Evolutionary conservation across 2,113 vertebrate genomes (phyloP), one percentile per base, ranked within the genome.

Genomic region (Dolichallabes microphthalmus): DNA sequence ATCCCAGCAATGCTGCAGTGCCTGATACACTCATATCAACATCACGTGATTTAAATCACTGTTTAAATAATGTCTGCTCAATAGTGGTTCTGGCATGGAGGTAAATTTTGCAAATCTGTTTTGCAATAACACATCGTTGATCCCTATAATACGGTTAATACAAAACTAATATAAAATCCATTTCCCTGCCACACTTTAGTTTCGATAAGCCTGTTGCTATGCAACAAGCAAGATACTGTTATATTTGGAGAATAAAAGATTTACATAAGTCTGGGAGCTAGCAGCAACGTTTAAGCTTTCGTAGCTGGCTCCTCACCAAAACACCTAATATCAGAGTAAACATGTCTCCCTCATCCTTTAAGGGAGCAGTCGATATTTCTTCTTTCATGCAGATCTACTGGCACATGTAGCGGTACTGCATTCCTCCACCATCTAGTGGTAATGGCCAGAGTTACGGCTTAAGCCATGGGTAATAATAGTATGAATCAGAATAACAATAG

Each of bases 391-490:
- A 10, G 15, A 30, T 77, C 53, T 75, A 75, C 25, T 58, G 27
- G 52, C n/a, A 32, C 57, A 78, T 22, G 8, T 57, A 35, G 3
- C 27, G 3, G 14, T 20, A 76, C 55, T 77, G 75, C 17, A 32
- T 14, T 79, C 60, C 55, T 60, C 30, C 7, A 55, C 53, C 76
- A 79, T 39, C 76, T 79, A 79, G 17, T 79, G 76, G 76, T 60
- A 60, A 39, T 60, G 30, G 5, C 25, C 30, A 39, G 55, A 22
- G 20, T 60, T 79, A 25, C 3, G 2, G 27, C 10, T 58, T 57
- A 57, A 15, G 27, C 15, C 53, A 58, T 4, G 22, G 27, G 22
- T 32, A 30, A 11, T 30, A 77, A 20, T 76, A 27, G 19, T 76
- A 76, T 53, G 27, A 76, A 53, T 53, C 27, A 75, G 52, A 75